Base-by-base conservation (phyloP, 2,888 invertebrate species). In the Mayetiola destructor region DNA sequence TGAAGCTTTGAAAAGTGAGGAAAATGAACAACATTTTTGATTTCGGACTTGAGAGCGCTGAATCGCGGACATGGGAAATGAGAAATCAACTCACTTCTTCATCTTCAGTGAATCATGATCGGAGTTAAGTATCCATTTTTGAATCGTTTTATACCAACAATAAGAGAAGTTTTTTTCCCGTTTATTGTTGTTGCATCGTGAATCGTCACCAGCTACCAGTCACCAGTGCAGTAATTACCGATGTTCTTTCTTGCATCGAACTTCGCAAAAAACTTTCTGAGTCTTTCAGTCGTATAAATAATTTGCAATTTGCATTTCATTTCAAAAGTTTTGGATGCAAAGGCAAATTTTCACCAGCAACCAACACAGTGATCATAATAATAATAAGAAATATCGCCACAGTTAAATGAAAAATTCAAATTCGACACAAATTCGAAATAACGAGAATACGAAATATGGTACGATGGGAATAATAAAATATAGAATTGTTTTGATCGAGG, bases 381-480 rank as follows among this genome's bases (percentile, higher is more conserved):
- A n/a, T n/a, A n/a, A n/a, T n/a, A n/a, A n/a, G n/a, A n/a, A n/a
- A n/a, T n/a, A n/a, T n/a, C n/a, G n/a, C n/a, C n/a, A n/a, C n/a
- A n/a, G n/a, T n/a, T n/a, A n/a, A n/a, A n/a, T n/a, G n/a, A n/a
- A n/a, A n/a, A n/a, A n/a, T n/a, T n/a, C n/a, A n/a, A n/a, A n/a
- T n/a, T n/a, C n/a, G n/a, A n/a, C n/a, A n/a, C n/a, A n/a, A n/a
- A n/a, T n/a, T n/a, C n/a, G n/a, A n/a, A n/a, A n/a, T n/a, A n/a
- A n/a, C n/a, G n/a, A n/a, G n/a, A n/a, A n/a, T n/a, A n/a, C n/a
- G n/a, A n/a, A n/a, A n/a, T n/a, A n/a, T n/a, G n/a, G n/a, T n/a
- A n/a, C n/a, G n/a, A n/a, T n/a, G n/a, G n/a, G 39, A 39, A 27
- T 48, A 27, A 48, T 27, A n/a, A 48, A n/a, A 48, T 27, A 48